phyloP scores from a whole-genome alignment of 2,113 vertebrate species.

The Onychostruthus taczanowskii region DNA sequence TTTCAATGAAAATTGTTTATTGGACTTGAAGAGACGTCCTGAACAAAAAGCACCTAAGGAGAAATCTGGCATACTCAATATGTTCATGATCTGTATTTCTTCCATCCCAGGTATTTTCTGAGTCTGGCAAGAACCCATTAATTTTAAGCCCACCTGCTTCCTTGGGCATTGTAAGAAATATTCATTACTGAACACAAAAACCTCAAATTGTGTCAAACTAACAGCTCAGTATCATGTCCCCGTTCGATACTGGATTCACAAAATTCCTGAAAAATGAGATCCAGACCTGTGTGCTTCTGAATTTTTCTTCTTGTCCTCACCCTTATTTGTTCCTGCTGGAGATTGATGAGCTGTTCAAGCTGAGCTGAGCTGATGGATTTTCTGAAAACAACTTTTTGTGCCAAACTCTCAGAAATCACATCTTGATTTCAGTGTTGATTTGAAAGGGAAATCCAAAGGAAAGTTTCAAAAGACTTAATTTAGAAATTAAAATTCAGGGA shows the following conservation, averaged over 20 bases:
- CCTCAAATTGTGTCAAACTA: neutral
- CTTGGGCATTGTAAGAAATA: neutral
- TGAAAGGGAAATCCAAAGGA: neutral
- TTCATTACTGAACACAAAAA: neutral
- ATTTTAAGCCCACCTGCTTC: neutral
- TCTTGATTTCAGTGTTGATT: neutral
- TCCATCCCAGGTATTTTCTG: neutral
- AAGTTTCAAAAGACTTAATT: neutral
- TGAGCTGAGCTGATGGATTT: neutral
- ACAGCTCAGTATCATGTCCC: neutral
- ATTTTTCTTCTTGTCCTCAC: neutral
- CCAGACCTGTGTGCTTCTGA: neutral
- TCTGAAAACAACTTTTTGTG: neutral
- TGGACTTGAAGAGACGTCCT: neutral
- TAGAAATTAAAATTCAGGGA: neutral
- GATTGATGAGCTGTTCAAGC: neutral
- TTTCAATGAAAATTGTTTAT: neutral
- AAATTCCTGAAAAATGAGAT: neutral
- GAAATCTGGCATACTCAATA: neutral
- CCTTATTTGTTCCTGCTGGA: neutral
- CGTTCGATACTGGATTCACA: neutral
- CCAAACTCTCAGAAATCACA: neutral
- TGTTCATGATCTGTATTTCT: neutral
- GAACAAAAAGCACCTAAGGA: neutral
- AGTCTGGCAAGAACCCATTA: neutral